Evolutionary conservation across 2,888 invertebrate species (phyloP), one percentile per base, ranked within the genome.

Genomic region (Sisyra nigra): DNA sequence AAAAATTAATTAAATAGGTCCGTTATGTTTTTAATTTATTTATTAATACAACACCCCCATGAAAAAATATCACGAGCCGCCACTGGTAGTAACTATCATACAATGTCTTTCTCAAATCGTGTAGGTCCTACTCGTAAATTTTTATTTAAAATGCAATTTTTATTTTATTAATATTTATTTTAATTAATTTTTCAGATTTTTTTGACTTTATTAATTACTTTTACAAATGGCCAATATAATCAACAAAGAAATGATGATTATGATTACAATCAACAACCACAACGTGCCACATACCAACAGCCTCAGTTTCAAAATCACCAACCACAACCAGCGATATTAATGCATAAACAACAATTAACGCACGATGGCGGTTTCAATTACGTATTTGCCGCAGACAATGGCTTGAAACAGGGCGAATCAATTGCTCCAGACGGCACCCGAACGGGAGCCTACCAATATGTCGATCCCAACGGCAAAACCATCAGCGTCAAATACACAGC

Each of bases 331-430:
- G 61, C 67, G 46, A 76, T 77, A 24, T 48, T 77, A 32, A 69
- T 69, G 37, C 76, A 77, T 61, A 75, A 73, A 48, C 75, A 77
- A 53, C 71, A 75, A 0, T 56, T 76, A 9, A 68, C 71, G 40
- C 70, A 76, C 50, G 78, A 78, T 51, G 78, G 79, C 2, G 70
- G 69, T 3, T 79, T 80, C 59, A 76, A 74, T 44, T 79, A 72
- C 52, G 70, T 75, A 41, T 80, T 77, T 54, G 72, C 76, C 1
- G 74, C 78, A 0, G 79, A 80, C 59, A 78, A 78, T 52, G 79
- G 79, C 19, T 18, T 37, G 10, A 72, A 76, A 1, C 78, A 76
- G 6, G 78, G 78, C 0, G 79, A 79, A 54, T 69, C 68, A 47
- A 78, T 80, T 30, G 69, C 73, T 19, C 77, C 78, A 0, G 79